Percentiles rank a stretch among this genome's conserved stretches.
Evolutionary conservation across 2,113 vertebrate species (phyloP).

Genomic region (Thunnus maccoyii): DNA sequence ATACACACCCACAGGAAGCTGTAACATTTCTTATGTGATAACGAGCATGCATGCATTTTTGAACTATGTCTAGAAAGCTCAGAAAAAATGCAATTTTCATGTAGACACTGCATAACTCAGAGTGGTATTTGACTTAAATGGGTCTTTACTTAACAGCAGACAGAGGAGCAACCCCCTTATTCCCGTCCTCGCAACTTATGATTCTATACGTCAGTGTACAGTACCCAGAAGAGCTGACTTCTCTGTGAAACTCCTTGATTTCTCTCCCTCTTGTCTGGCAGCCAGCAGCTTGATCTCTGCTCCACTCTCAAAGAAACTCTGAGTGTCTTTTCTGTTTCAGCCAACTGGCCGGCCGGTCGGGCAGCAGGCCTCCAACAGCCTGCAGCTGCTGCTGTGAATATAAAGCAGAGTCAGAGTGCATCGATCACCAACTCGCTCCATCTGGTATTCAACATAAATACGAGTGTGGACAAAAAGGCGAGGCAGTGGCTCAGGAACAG

Average conservation of each 20-base stretch:
- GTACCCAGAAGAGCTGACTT: not conserved
- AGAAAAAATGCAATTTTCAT: not conserved
- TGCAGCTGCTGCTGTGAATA: conserved; percentile 53
- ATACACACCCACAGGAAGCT: too few species aligned
- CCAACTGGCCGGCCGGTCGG: conserved; percentile 47
- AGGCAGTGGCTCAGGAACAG: not conserved
- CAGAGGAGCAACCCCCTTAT: not conserved
- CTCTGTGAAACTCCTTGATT: conserved; percentile 12
- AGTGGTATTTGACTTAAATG: conserved; percentile 23
- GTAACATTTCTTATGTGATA: not conserved
- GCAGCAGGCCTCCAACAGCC: conserved; percentile 58
- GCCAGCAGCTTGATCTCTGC: conserved; percentile 45
- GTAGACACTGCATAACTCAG: not conserved
- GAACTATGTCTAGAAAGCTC: not conserved
- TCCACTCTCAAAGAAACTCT: conserved; percentile 36
- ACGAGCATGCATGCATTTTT: not conserved
- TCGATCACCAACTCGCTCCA: conserved; percentile 44
- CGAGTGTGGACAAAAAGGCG: conserved; percentile 8
- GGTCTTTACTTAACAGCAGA: not conserved
- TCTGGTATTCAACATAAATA: conserved; percentile 43
- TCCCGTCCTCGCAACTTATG: too few species aligned
- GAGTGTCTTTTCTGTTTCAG: conserved; percentile 45
- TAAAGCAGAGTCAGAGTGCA: conserved; percentile 54
- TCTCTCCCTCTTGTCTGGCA: conserved; percentile 9
- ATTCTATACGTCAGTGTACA: not conserved